Evolutionary conservation across 2,113 vertebrate genomes (phyloP), one percentile per base, ranked within the genome.

Genomic region (Colistium nudipinnis): DNA sequence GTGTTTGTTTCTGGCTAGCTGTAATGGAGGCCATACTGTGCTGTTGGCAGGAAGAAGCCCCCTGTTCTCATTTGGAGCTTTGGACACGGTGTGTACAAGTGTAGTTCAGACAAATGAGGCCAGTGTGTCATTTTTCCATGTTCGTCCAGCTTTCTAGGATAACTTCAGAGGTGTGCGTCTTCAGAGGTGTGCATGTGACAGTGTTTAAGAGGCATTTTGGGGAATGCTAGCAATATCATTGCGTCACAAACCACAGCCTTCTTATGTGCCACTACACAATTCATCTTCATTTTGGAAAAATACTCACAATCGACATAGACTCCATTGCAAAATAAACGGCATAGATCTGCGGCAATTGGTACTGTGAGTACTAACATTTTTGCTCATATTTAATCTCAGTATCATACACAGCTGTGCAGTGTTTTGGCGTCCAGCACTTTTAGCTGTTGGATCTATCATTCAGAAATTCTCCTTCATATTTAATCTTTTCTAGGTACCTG

Each of bases 71-170:
- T 86, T 72, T 76, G 38, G 31, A 71, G 47, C 24, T 76, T 73
- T 39, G 76, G 55, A 66, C 66, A 62, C 74, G n/a, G n/a, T n/a
- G n/a, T n/a, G n/a, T n/a, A n/a, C n/a, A n/a, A 73, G 56, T 68
- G 30, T 65, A 62, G 65, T 81, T 74, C 72, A 87, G 70, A 74
- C 59, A 80, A 89, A 87, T 70, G 61, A 80, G 78, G 87, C 80
- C 60, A 83, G 70, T 87, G 80, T 88, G 88, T 84, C 80, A 81
- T 65, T 84, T 80, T 77, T 52, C 43, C 30, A 44, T 56, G 62
- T 75, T 85, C 54, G 70, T 77, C 36, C 28, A 53, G 62, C 66
- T 81, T 84, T 86, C 70, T 44, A 76, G 71, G 74, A 82, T 80
- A 68, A 53, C 60, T 54, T n/a, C n/a, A n/a, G n/a, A n/a, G n/a